Base-by-base conservation (phyloP, 2,797 vertebrate genomes). In the Leptatherina wallacei region DNA sequence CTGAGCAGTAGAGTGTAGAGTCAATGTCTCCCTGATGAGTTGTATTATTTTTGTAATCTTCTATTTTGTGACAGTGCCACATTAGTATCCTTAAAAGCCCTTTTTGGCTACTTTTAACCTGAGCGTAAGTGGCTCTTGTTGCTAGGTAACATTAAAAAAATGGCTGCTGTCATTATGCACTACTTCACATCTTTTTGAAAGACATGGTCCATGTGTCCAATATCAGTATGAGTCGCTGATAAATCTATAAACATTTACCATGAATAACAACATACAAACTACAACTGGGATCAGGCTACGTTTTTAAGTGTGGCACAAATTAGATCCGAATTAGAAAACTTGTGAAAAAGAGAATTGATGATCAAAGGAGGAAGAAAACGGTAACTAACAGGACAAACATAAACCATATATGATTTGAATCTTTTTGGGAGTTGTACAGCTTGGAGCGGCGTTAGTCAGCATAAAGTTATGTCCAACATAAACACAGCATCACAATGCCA, bases 401-500 rank as follows among this genome's bases (percentile, higher is more conserved):
- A 3, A 56, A 56, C 52, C 22, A 3, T 16, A 5, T 8, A 1
- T 9, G 54, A 3, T 32, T 18, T 18, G 7, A 29, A 9, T 32
- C 14, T 6, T 30, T 18, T 30, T 18, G 14, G 9, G 24, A 30
- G 52, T 30, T 56, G 13, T 27, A 55, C 33, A 57, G 38, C 58
- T 51, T 40, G 12, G 7, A 56, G 8, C 0, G 2, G 54, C 6
- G 29, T 56, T 30, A 32, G 27, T 55, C 14, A 27, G 54, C 54
- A 30, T 29, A 8, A 55, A 30, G 52, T 16, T 2, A 8, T 32
- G 27, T 65, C 35, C 40, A 20, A 44, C 52, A 56, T 6, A 65
- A 66, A 69, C 47, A 60, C 60, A 52, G 36, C 33, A 44, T 32
- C 1, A 71, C 42, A 67, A 49, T 73, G 57, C 32, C 33, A 35